Percentiles rank a stretch among this genome's conserved stretches.
These are phyloP conservation scores for Grantiella picta DNA, from an alignment of 2,113 vertebrate genomes.

Conservation along the genomic window DNA sequence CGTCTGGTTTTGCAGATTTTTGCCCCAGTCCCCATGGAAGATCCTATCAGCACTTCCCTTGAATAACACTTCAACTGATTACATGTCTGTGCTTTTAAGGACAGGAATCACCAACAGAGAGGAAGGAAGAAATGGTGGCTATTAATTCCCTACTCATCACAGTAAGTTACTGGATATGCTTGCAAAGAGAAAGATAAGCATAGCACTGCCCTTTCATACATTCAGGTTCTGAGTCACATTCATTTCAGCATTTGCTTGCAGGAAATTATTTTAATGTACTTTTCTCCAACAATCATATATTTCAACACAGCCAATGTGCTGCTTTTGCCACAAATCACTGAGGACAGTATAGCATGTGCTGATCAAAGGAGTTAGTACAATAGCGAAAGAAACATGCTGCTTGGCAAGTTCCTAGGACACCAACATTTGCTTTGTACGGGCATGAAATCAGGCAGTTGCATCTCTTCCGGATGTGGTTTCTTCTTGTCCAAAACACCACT, in stretches of 20 bases:
- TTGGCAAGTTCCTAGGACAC: background rate
- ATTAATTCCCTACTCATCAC: background rate
- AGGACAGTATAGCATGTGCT: background rate
- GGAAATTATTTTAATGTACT: background rate
- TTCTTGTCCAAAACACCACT: background rate
- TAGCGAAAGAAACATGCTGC: background rate
- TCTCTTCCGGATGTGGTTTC: background rate
- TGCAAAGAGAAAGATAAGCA: background rate
- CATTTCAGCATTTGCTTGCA: background rate
- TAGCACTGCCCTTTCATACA: background rate
- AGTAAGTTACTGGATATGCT: background rate
- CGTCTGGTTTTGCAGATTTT: background rate
- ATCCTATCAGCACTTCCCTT: background rate
- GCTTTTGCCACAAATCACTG: background rate
- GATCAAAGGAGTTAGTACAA: background rate
- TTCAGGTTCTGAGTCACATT: background rate
- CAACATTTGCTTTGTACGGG: background rate
- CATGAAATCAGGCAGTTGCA: background rate
- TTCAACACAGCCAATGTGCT: background rate
- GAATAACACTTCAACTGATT: background rate
- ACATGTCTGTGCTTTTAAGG: background rate
- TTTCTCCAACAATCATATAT: background rate
- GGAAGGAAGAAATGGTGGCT: background rate
- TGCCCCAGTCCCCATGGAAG: background rate
- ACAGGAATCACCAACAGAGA: background rate